Conservation (phyloP, 2,888 invertebrate species). For the Protophormia terraenovae region DNA sequence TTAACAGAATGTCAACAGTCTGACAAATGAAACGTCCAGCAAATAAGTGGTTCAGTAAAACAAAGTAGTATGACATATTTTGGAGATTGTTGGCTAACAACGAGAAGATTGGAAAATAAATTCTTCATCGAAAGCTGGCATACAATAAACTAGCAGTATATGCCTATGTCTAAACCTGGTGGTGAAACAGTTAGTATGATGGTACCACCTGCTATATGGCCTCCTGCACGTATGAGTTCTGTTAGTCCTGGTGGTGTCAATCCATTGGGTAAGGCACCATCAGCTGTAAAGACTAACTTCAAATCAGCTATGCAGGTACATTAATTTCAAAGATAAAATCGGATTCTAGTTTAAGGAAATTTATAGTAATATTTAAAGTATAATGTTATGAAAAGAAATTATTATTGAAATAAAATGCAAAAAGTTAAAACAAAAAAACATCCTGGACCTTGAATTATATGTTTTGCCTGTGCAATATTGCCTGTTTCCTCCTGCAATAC, state of each 20-base stretch:
- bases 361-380: not conserved
- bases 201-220: conserved; percentile 83
- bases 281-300: conserved; percentile 95
- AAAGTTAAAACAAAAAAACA: too few species aligned
- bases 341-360: not conserved
- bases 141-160: conserved; percentile 83
- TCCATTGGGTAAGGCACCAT: conserved; percentile 91
- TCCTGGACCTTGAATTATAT: too few species aligned
- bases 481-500: too few species aligned
- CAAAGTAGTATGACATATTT: conserved; percentile 94
- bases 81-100: conserved; percentile 94
- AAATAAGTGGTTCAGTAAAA: conserved; percentile 97
- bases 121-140: conserved; percentile 86
- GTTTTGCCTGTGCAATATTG: too few species aligned
- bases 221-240: conserved; percentile 84
- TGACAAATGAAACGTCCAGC: conserved; percentile 82
- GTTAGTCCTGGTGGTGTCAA: conserved; percentile 83
- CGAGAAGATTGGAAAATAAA: conserved; percentile 98
- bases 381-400: too few species aligned
- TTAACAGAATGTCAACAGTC: conserved; percentile 86
- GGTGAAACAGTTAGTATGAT: conserved; percentile 82
- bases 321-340: conserved; percentile 83
- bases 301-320: conserved; percentile 95
- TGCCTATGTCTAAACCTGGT: conserved; percentile 81
- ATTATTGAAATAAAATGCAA: too few species aligned